A percentile compares a stretch with the other conserved stretches of the same genome.
These are phyloP conservation scores for Trachymyrmex septentrionalis DNA, from an alignment of 1,140 invertebrate species.

Conservation along the genomic window DNA sequence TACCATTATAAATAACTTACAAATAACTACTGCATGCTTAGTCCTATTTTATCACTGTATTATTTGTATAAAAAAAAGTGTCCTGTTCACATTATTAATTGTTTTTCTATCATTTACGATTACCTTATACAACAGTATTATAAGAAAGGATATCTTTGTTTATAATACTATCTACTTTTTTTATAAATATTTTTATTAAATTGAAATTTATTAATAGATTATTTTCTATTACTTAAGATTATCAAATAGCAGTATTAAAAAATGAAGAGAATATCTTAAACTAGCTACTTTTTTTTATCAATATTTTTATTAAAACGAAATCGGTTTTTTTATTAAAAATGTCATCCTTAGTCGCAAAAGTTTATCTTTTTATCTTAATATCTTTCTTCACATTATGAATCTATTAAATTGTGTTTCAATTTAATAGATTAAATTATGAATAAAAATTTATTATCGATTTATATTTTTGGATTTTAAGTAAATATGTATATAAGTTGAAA, in stretches of 20 bases:
- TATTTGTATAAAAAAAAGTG: background rate
- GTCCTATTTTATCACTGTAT: background rate
- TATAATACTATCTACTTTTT: background rate
- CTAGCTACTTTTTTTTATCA: background rate
- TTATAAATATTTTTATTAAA: background rate
- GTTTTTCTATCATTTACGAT: background rate
- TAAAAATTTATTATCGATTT: background rate
- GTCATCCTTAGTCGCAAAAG: background rate
- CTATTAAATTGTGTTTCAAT: background rate
- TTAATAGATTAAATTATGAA: background rate
- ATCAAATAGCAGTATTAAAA: background rate
- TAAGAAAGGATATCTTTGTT: background rate
- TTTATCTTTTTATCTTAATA: background rate
- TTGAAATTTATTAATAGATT: background rate
- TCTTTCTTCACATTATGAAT: background rate
- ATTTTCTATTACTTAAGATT: no score
- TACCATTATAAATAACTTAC: background rate
- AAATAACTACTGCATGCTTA: background rate
- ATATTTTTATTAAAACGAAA: background rate
- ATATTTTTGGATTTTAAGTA: background rate
- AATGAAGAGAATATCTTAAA: background rate
- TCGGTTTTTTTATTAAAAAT: background rate
- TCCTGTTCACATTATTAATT: conserved; percentile 7
- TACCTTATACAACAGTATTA: background rate
- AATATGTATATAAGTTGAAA: background rate